Base-by-base conservation (phyloP, 2,888 invertebrate genomes). In the Zootermopsis nevadensis region DNA sequence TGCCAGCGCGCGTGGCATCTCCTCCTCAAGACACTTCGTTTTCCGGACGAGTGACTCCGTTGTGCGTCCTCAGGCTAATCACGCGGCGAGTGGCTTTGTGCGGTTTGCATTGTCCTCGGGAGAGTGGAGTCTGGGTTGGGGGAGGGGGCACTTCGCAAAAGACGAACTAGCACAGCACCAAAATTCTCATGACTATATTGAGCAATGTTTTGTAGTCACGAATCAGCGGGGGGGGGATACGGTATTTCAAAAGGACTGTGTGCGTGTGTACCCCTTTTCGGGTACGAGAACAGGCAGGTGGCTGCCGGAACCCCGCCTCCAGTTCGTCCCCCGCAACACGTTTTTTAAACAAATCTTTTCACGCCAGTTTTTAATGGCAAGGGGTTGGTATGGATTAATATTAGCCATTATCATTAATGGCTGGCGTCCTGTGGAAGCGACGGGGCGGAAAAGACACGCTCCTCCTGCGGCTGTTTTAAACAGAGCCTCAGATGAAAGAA, bases 361-460 rank as follows among this genome's bases (percentile, higher is more conserved):
- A 33, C 30, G 7, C 69, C 33, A 69, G 33, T 69, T 69, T 69
- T 10, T 33, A 30, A 69, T n/a, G 33, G 69, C n/a, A 27, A 22
- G 31, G 69, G 22, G 33, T 7, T 33, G 22, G 69, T 33, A 69
- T 69, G 74, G 74, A 74, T 74, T 74, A 74, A 74, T 74, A 74
- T 74, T 74, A 74, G 74, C 74, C 38, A 74, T 74, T 74, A 74
- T n/a, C 74, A 74, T 74, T 74, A 74, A 35, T 35, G 74, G 38
- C 22, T 33, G 35, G 74, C 69, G 69, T 69, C 69, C 31, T 22
- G 22, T 33, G 15, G 48, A 48, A 48, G 69, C 69, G 69, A 69
- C 69, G 69, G 69, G 31, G 30, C 69, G 69, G 69, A 69, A 69
- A 69, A 69, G 69, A 33, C 24, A 19, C 33, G 69, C 30, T 69